Percentiles rank a stretch among this genome's conserved stretches.
These are phyloP conservation scores for Stigmatopora nigra DNA, from an alignment of 2,113 vertebrate species.

Conservation along the genomic window DNA sequence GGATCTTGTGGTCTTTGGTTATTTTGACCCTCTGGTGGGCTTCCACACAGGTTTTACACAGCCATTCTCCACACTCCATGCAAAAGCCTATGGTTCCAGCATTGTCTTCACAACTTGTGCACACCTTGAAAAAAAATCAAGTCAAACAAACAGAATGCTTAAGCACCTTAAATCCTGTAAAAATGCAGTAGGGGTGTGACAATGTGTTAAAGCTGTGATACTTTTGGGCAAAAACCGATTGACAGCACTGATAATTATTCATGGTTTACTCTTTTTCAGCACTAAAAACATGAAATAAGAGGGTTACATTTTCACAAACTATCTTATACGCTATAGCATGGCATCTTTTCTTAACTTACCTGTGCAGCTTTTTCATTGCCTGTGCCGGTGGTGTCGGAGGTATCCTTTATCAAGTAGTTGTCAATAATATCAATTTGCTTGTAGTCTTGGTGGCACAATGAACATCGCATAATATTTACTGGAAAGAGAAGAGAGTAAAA, in stretches of 20 bases:
- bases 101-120: constrained; percentile 97
- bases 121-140: constrained; percentile 72
- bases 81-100: constrained; percentile 93
- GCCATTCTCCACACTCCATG: constrained; percentile 93
- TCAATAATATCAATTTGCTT: constrained; percentile 94
- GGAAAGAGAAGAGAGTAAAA: constrained; percentile 20
- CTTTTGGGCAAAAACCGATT: no score
- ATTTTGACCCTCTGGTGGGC: constrained; percentile 98
- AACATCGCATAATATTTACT: constrained; percentile 94
- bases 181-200: no score
- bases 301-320: no score
- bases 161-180: background rate
- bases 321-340: no score
- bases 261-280: no score
- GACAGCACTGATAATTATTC: no score
- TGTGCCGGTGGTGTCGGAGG: constrained; percentile 80
- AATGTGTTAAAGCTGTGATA: no score
- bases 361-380: constrained; percentile 89
- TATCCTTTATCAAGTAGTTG: constrained; percentile 98
- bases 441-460: constrained; percentile 92
- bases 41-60: constrained; percentile 97
- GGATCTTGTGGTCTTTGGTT: constrained; percentile 97
- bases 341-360: constrained; percentile 61
- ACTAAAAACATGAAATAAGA: no score
- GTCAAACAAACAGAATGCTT: background rate